Base-by-base conservation (phyloP, 2,797 vertebrate genomes). In the Manis javanica region DNA sequence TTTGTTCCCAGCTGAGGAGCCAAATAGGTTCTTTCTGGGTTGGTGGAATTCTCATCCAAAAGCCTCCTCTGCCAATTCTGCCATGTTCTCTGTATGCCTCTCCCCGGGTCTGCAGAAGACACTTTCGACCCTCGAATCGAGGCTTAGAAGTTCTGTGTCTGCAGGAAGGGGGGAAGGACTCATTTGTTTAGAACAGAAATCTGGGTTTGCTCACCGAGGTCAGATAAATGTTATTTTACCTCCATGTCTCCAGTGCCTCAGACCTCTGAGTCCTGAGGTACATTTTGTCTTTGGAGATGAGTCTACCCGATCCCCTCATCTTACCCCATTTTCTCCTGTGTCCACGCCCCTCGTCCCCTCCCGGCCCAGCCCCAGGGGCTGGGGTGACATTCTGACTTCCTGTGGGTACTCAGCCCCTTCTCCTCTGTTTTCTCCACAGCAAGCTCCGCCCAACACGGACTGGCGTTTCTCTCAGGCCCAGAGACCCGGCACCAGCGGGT, bases 381-480 rank as follows among this genome's bases (percentile, higher is more conserved):
- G 37, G 0, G 39, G 68, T 66, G 88, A 46, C 75, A 37, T 2
- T 49, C 57, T 79, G 66, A 53, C 29, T 63, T 59, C 46, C 74
- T 46, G 83, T 97, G 64, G 98, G 59, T 83, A 96, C 94, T 98
- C 85, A 98, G 93, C 49, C 69, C 46, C 9, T 92, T 34, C 98
- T 51, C 90, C 98, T 98, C 87, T 98, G 69, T 98, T 98, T 98
- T 98, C 97, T 98, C 97, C 98, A 97, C 99, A 99, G 99, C 99
- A 99, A 99, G 99, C 99, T 98, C 99, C 99, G n/a, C 99, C 99
- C 92, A 99, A 99, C 98, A 99, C 99, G 91, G 99, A 99, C 98
- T 99, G 99, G 99, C 99, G 99, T 97, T 99, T 99, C 98, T 99
- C 99, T 97, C 99, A 99, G 98, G 99, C 99, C 98, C 99, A 99